These are phyloP conservation scores for Saturnia japonica DNA, from an alignment of 2,888 invertebrate genomes.

Conservation along the genomic window DNA sequence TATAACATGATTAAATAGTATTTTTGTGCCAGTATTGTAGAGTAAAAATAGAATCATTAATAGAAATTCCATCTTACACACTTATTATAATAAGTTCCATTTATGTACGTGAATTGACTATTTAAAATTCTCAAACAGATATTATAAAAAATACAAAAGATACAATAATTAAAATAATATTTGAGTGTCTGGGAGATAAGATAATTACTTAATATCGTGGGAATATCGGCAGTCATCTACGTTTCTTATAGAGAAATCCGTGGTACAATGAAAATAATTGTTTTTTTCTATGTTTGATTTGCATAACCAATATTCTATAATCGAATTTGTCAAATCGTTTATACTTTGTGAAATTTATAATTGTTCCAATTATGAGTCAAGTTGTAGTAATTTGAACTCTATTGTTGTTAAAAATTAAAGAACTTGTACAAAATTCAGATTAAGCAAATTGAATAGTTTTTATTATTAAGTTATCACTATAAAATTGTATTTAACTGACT, in stretches of 20 bases:
- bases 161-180: neutral
- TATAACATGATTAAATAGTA: too few relatives aligned
- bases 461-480: too few relatives aligned
- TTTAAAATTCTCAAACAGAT: neutral
- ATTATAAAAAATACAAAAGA: neutral
- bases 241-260: neutral
- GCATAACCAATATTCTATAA: neutral
- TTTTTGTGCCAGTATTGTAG: too few relatives aligned
- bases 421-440: too few relatives aligned
- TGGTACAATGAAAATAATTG: neutral
- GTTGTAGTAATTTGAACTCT: neutral
- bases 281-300: neutral
- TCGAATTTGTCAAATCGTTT: neutral
- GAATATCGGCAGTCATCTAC: neutral
- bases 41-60: too few relatives aligned
- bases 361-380: neutral
- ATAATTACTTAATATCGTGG: neutral
- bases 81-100: too few relatives aligned
- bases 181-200: neutral
- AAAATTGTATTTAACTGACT: too few relatives aligned
- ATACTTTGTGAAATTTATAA: neutral
- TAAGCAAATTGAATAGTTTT: too few relatives aligned
- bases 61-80: too few relatives aligned
- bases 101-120: too few relatives aligned
- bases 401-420: neutral